Conservation (phyloP, 2,797 vertebrate genomes). For the Muraenolepis orangiensis region DNA sequence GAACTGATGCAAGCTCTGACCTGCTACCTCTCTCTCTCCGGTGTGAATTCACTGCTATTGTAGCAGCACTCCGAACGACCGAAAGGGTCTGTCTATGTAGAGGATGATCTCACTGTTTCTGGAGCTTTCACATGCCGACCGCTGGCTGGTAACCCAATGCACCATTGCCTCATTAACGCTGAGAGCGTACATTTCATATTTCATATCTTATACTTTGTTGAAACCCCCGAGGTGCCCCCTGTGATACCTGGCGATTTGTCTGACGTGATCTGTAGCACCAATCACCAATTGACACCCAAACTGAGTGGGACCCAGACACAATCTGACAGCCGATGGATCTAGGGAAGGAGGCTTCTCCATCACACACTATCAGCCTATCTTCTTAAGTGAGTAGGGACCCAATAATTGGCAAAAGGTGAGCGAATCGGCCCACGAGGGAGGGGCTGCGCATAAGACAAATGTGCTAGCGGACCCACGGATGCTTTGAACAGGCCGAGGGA, state of each 20-base stretch:
- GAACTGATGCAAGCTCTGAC: neutral
- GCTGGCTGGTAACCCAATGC: neutral
- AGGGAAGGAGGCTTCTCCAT: neutral
- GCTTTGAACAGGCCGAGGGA: neutral
- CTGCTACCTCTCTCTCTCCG: neutral
- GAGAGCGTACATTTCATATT: neutral
- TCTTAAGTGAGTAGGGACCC: neutral
- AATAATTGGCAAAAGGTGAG: slow-evolving; percentile 1
- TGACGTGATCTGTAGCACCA: too few species aligned
- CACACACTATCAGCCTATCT: neutral
- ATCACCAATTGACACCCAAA: neutral
- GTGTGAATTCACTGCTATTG: neutral
- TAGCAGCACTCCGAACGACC: too few species aligned
- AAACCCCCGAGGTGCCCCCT: neutral
- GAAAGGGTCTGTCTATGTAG: too few species aligned
- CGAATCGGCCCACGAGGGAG: too few species aligned
- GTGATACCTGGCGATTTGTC: neutral
- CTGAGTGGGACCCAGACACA: neutral
- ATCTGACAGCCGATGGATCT: neutral
- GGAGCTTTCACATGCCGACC: too few species aligned
- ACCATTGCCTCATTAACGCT: neutral
- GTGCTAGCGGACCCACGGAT: neutral
- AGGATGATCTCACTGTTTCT: too few species aligned
- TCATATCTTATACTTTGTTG: neutral
- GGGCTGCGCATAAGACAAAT: too few species aligned